Evolutionary conservation across 2,888 invertebrate species (phyloP), one percentile per base, ranked within the genome.

Genomic region (Sarcophaga variegata): DNA sequence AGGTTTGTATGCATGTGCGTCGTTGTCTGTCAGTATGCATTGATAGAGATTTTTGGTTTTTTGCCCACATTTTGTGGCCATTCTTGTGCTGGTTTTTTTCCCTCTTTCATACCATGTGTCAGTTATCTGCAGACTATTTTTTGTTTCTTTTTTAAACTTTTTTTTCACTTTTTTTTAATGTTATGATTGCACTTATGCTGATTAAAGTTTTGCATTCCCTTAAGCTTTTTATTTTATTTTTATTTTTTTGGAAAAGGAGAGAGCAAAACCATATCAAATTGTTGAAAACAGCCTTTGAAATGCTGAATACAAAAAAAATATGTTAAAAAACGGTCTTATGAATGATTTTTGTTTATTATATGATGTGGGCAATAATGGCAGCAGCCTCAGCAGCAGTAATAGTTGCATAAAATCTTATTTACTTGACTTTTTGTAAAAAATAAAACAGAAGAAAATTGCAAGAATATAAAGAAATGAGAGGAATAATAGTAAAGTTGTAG

Each of bases 111-210:
- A 54, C 17, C 54, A 54, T 54, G 17, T 54, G 14, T 62, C 62
- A 22, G 62, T 20, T 54, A 54, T 54, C 54, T 62, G 20, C 62
- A 62, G 10, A 62, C 62, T 62, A 62, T 6, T 14, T n/a, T 11
- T 62, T n/a, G 5, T 22, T 37, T 67, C 60, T 60, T 60, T 67
- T 37, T 37, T 37, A 2, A 10, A 25, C n/a, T 17, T 47, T 17
- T 17, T 60, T 49, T 77, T 72, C 80, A 27, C 72, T 54, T 76
- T 83, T 86, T 86, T 67, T 83, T 37, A 37, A 47, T 79, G 60
- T 81, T 76, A 71, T 84, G 75, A 81, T 78, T 84, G 87, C 87
- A 87, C 87, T 87, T 87, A 87, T 83, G 81, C 81, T 87, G 87
- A 87, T 87, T 87, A 87, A 84, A 84, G 70, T 76, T 71, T 75